A percentile compares a stretch with the other conserved stretches of the same genome.
Evolutionary conservation across 2,888 invertebrate species (phyloP).

Genomic region (Aproaerema taeniolella): DNA sequence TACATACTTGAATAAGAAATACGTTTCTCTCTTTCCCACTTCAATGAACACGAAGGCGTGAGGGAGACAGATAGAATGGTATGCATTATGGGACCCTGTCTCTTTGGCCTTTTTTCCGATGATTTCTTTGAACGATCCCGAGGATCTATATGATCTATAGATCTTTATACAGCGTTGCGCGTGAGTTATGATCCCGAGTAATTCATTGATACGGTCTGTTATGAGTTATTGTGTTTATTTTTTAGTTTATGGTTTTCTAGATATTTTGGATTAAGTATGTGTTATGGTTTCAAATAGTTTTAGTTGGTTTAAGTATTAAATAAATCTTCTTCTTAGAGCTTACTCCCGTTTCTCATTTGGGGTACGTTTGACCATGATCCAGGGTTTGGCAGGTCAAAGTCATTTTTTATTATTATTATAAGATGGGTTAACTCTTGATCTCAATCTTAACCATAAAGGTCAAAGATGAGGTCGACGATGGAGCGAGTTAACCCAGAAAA

Average conservation of each 20-base stretch:
- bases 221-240: slow-evolving; percentile 37
- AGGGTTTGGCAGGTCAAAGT: too few relatives aligned
- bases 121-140: slow-evolving; percentile 66
- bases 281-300: too few relatives aligned
- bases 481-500: too few relatives aligned
- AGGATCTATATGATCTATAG: slow-evolving; percentile 63
- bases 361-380: too few relatives aligned
- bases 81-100: slow-evolving; percentile 62
- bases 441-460: too few relatives aligned
- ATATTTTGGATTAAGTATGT: too few relatives aligned
- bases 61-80: slow-evolving; percentile 54
- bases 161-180: slow-evolving; percentile 50
- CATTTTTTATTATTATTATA: too few relatives aligned
- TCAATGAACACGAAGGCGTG: slow-evolving; percentile 14
- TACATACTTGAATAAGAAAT: slow-evolving; percentile 48
- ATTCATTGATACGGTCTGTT: slow-evolving; percentile 45
- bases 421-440: too few relatives aligned
- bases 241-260: slow-evolving; percentile 9
- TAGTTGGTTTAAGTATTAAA: too few relatives aligned
- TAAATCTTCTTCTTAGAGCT: too few relatives aligned
- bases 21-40: slow-evolving; percentile 31
- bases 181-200: slow-evolving; percentile 62
- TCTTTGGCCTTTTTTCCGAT: slow-evolving; percentile 57
- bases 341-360: too few relatives aligned
- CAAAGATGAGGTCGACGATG: too few relatives aligned